Conservation (phyloP, 1,140 invertebrate genomes). For the Ditylenchus dipsaci region DNA sequence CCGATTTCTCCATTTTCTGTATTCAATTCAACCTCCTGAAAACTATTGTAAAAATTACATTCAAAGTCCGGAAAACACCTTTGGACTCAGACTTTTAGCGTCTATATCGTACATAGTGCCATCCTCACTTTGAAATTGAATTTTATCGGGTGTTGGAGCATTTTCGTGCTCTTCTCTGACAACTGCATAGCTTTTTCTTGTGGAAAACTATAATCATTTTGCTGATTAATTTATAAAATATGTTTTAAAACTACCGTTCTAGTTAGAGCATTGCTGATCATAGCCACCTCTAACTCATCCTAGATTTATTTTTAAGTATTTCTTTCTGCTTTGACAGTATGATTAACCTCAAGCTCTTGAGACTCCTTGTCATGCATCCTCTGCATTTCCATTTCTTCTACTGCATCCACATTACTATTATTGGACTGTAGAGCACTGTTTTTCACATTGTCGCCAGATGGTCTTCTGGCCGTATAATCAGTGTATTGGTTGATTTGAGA, state of each 20-base stretch:
- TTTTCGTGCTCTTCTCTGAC: conserved; percentile 9
- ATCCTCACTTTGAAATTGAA: conserved; percentile 19
- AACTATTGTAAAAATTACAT: not conserved
- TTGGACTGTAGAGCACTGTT: conserved; percentile 11
- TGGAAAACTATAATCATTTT: conserved; percentile 44
- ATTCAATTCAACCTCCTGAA: not conserved
- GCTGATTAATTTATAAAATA: conserved; percentile 17
- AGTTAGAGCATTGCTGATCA: conserved; percentile 39
- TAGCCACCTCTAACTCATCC: conserved; percentile 46
- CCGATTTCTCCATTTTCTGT: not conserved
- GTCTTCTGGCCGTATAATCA: not conserved
- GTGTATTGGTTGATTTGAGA: not conserved
- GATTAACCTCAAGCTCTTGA: not conserved
- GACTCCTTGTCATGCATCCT: not conserved
- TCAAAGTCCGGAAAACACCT: not conserved
- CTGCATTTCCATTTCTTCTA: conserved; percentile 16
- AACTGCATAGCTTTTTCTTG: conserved; percentile 38
- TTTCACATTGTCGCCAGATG: not conserved
- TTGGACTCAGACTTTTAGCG: not conserved
- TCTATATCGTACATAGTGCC: conserved; percentile 2
- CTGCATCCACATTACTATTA: conserved; percentile 10
- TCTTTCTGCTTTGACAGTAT: not conserved
- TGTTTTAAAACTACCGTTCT: conserved; percentile 37
- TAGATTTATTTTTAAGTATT: conserved; percentile 31
- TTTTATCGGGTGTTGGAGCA: conserved; percentile 17